A percentile compares a stretch with the other conserved stretches of the same genome.
These are phyloP conservation scores for Drosophila leontia DNA, from an alignment of 1,140 invertebrate species.

Conservation along the genomic window DNA sequence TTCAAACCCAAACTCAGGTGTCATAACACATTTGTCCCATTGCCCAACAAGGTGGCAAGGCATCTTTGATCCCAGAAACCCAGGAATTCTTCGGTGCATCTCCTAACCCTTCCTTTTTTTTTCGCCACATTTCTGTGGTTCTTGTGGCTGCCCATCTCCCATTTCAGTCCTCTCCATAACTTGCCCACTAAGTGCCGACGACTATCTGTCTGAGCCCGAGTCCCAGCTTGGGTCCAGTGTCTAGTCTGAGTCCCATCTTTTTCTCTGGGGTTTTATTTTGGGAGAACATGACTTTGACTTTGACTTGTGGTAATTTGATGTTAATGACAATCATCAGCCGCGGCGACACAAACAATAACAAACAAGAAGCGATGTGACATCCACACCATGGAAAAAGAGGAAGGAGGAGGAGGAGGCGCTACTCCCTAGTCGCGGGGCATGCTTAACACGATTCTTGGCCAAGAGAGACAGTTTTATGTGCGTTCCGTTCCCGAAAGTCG, in stretches of 20 bases:
- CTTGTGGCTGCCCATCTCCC: constrained; percentile 54
- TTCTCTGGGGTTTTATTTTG: constrained; percentile 40
- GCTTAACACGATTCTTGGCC: constrained; percentile 69
- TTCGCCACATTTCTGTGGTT: constrained; percentile 28
- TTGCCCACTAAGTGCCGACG: constrained; percentile 62
- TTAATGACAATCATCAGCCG: constrained; percentile 80
- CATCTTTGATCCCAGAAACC: background rate
- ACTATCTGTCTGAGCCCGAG: constrained; percentile 56
- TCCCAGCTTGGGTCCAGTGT: background rate
- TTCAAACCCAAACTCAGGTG: constrained; percentile 29
- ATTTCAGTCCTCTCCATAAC: constrained; percentile 49
- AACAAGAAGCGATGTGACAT: constrained; percentile 47
- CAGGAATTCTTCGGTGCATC: constrained; percentile 2
- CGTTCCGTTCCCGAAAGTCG: constrained; percentile 52
- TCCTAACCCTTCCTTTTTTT: constrained; percentile 2
- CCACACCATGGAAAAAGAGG: constrained; percentile 43
- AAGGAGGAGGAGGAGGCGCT: background rate
- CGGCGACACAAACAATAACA: constrained; percentile 55
- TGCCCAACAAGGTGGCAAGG: constrained; percentile 36
- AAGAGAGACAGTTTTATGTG: constrained; percentile 48
- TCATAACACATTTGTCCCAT: constrained; percentile 43
- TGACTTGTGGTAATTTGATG: constrained; percentile 83
- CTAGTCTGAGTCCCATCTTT: background rate
- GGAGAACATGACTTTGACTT: constrained; percentile 78
- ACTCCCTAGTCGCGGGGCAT: constrained; percentile 25